Evolutionary conservation across 1,140 invertebrate species (phyloP), one percentile per base, ranked within the genome.

Genomic region (Sweltsa coloradensis): DNA sequence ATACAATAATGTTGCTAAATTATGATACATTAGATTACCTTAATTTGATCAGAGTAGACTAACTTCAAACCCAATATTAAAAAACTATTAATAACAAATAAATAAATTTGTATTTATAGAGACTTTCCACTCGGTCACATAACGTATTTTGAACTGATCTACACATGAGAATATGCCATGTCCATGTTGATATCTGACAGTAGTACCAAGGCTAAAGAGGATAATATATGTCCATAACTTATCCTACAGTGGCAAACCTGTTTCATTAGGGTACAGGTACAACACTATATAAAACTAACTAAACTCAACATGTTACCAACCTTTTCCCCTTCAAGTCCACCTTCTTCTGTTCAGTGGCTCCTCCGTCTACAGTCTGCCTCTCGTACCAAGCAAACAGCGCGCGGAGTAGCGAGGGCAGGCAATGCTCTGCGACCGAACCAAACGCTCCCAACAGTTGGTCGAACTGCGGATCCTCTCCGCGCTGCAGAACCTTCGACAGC

Each of bases 321-420:
- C 79, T 81, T 65, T 85, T 83, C 51, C 80, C 79, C 62, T 80
- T 81, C 41, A 73, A 71, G 57, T 83, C 81, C 54, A 72, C 70
- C 57, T 76, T 69, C 47, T 69, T 70, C 24, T 64, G 62, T 56
- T 72, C 68, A n/a, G 59, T 71, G 34, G 67, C 66, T 61, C 70
- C 63, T 51, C 70, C 68, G 43, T 83, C 78, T 1, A 75, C 76
- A 56, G 90, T 79, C 65, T 96, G 91, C 26, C 87, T 67, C 53
- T 96, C 89, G 61, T 97, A 91, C 97, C 97, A 99, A 22, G 87
- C 84, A 61, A 97, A 91, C 9, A 99, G 64, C n/a, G 92, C 90
- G 46, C 81, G 73, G 34, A 99, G 66, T 47, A 99, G 73, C 7
- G 96, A 98, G 2, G 97, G 96, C 29, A 99, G 69, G 68, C 95